phyloP scores from a whole-genome alignment of 2,113 vertebrate species.

The Embiotoca jacksoni region DNA sequence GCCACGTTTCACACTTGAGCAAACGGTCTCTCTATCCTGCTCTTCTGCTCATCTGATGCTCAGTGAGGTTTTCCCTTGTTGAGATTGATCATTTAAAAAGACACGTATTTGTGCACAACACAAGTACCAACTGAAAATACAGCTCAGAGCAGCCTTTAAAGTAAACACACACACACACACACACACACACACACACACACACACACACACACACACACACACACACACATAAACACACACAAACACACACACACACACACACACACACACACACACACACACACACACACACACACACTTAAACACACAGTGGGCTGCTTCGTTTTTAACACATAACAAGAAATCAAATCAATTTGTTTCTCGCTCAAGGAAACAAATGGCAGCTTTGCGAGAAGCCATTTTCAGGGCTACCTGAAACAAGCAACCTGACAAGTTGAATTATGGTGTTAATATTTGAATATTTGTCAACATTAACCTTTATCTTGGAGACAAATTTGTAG shows the following conservation, averaged over 20 bases:
- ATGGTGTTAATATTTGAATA: conserved; percentile 84
- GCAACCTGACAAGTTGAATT: conserved; percentile 84
- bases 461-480: conserved; percentile 88
- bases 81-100: conserved; percentile 13
- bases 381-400: conserved; percentile 71
- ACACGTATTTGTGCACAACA: conserved; percentile 18
- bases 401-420: conserved; percentile 77
- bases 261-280: conserved; percentile 14
- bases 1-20: conserved; percentile 9
- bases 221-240: not conserved
- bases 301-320: conserved; percentile 22
- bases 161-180: conserved; percentile 9
- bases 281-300: conserved; percentile 9
- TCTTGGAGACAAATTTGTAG: conserved; percentile 80
- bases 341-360: conserved; percentile 78
- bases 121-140: conserved; percentile 27
- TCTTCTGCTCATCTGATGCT: conserved; percentile 12
- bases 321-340: conserved; percentile 67
- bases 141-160: conserved; percentile 29
- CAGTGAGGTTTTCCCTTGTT: conserved; percentile 25
- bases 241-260: conserved; percentile 15
- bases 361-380: conserved; percentile 75
- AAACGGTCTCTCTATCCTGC: conserved; percentile 2
- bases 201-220: conserved; percentile 1
- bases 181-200: conserved; percentile 8